Evolutionary conservation across 2,113 vertebrate genomes (phyloP).

Genomic region (Synchiropus splendidus): DNA sequence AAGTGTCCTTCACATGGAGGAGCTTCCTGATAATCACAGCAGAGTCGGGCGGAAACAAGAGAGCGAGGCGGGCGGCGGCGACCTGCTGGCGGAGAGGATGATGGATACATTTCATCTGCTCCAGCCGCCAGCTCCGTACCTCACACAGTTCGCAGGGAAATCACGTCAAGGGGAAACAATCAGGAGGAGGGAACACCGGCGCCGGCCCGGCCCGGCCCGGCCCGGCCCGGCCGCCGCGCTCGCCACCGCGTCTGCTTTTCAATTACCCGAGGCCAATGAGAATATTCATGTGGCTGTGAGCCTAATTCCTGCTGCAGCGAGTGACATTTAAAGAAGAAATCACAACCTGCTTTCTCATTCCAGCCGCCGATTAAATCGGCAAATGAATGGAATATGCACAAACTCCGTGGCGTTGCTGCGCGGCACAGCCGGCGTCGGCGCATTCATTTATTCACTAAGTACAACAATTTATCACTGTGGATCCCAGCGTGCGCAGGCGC

Average conservation of each 20-base stretch:
- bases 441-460: slow-evolving; percentile 2
- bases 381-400: slow-evolving; percentile 95
- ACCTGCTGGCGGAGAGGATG: slow-evolving; percentile 41
- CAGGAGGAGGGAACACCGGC: slow-evolving; percentile 50
- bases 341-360: slow-evolving; percentile 74
- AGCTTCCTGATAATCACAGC: slow-evolving; percentile 13
- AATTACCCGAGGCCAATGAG: slow-evolving; percentile 51
- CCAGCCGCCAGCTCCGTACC: too few relatives aligned
- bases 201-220: too few relatives aligned
- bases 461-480: slow-evolving; percentile 11
- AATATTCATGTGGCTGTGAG: slow-evolving; percentile 56
- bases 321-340: slow-evolving; percentile 85
- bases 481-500: slow-evolving; percentile 6
- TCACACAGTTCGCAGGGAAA: slow-evolving; percentile 57
- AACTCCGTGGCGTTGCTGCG: too few relatives aligned
- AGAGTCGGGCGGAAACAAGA: slow-evolving; percentile 23
- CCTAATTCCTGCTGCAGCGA: slow-evolving; percentile 54
- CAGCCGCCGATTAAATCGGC: slow-evolving; percentile 84
- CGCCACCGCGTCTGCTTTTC: slow-evolving; percentile 48
- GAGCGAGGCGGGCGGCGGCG: slow-evolving; percentile 20
- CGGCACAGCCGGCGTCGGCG: too few relatives aligned
- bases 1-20: slow-evolving; percentile 6
- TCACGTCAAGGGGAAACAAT: slow-evolving; percentile 63
- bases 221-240: slow-evolving; percentile 6
- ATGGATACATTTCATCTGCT: slow-evolving; percentile 69